phyloP scores from a whole-genome alignment of 1,140 invertebrate genomes.

The Littorina saxatilis region DNA sequence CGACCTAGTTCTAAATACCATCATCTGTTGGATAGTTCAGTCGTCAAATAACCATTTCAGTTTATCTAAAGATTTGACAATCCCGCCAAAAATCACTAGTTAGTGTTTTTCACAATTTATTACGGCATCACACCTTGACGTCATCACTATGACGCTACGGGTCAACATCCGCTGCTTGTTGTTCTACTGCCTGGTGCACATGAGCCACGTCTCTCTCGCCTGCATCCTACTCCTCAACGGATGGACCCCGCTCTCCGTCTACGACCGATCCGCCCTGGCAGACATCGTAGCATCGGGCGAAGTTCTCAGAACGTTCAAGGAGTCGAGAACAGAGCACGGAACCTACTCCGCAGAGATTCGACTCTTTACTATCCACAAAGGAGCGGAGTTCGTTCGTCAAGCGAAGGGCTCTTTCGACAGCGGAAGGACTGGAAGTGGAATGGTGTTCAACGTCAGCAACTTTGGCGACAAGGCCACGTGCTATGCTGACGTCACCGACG shows the following conservation, averaged over 20 bases:
- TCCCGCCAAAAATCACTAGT: too few species aligned
- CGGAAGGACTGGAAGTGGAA: too few species aligned
- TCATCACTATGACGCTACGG: neutral
- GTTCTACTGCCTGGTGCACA: conserved; percentile 36
- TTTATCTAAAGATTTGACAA: too few species aligned
- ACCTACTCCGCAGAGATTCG: conserved; percentile 69
- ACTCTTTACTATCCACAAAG: conserved; percentile 66
- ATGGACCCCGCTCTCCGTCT: conserved; percentile 70
- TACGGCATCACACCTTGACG: too few species aligned
- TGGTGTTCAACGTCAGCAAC: conserved; percentile 70
- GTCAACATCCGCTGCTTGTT: conserved; percentile 3
- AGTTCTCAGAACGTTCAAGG: conserved; percentile 64
- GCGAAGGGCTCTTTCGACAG: conserved; percentile 20
- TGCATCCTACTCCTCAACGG: conserved; percentile 73
- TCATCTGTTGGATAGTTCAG: too few species aligned
- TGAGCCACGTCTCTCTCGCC: conserved; percentile 40
- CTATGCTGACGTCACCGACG: conserved; percentile 69
- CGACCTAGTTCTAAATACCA: too few species aligned
- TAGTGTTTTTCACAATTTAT: too few species aligned
- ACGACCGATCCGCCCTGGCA: conserved; percentile 64
- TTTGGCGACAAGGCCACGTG: conserved; percentile 74
- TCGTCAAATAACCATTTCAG: too few species aligned
- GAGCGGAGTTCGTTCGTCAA: conserved; percentile 49
- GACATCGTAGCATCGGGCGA: conserved; percentile 66
- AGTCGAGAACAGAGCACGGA: conserved; percentile 51